Evolutionary conservation across 35 echinoderm and acorn worm species (phyloP), one percentile per base, ranked within the genome.

Genomic region (Holothuria glaberrima): DNA sequence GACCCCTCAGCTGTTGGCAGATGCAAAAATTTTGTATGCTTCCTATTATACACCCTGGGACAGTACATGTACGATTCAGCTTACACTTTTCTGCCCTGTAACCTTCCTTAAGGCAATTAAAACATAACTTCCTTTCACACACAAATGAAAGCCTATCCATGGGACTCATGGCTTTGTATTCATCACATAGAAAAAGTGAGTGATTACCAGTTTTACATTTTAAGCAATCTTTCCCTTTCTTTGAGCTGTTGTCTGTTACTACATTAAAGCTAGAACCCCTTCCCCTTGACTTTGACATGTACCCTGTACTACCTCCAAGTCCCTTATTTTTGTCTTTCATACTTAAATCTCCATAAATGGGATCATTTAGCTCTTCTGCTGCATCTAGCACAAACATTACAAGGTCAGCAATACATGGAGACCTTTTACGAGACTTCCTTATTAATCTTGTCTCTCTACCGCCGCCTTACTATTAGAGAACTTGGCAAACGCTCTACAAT

Each of bases 281-380:
- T 29, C 66, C 31, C 25, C 31, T 29, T 69, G 66, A 29, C 13
- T 28, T 29, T 29, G 0, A 69, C 66, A 28, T 69, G 9, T 27
- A 69, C 28, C 63, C 63, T 66, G 66, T 69, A 28, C 19, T 69
- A 33, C 66, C 66, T 66, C 63, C 63, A 46, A 46, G 16, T 41
- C 36, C 4, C 28, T 16, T 12, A n/a, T n/a, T n/a, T n/a, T 21
- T 65, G 62, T 16, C 62, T 16, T 65, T 65, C 0, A 0, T 7
- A 65, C 0, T 17, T 16, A 65, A 16, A 18, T 65, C 3, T 14
- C 66, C 66, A 25, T 26, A 69, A 26, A 65, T 20, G 13, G 62
- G 62, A 16, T 69, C 66, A 29, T 69, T 69, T 12, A 29, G 6
- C 25, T 69, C 66, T 4, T 69, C 66, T 16, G 25, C 17, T 12